Conservation (phyloP, 2,113 vertebrate genomes). For the Embiotoca jacksoni region DNA sequence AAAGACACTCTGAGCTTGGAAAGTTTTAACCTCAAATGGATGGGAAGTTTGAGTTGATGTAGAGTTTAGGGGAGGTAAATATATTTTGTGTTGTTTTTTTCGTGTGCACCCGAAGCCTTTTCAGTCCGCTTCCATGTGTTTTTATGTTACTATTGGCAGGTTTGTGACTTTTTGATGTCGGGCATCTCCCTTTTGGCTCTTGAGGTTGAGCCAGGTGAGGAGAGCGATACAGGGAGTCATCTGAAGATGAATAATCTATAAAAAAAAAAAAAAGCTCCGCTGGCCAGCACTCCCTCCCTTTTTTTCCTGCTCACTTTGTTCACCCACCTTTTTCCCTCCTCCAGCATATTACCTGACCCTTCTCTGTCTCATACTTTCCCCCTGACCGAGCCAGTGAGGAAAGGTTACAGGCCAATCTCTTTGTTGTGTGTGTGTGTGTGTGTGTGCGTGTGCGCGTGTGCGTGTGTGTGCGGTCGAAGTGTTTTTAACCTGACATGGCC, state of each 20-base stretch:
- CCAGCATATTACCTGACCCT: constrained; percentile 12
- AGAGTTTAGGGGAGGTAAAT: background rate
- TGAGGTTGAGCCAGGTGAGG: constrained; percentile 1
- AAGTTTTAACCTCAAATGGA: background rate
- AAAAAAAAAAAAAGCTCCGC: constrained; percentile 55
- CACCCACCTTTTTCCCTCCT: background rate
- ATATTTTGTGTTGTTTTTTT: background rate
- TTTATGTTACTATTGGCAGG: constrained; percentile 3
- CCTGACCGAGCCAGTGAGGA: constrained; percentile 17
- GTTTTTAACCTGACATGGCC: constrained; percentile 24
- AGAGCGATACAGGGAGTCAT: constrained; percentile 28
- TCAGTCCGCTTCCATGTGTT: background rate
- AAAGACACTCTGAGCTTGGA: background rate
- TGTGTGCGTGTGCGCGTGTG: background rate
- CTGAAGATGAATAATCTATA: constrained; percentile 63
- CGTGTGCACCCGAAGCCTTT: background rate
- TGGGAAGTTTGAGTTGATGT: background rate
- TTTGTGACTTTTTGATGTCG: constrained; percentile 25
- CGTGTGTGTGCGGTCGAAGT: background rate
- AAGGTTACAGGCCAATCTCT: constrained; percentile 28
- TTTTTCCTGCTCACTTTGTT: constrained; percentile 17
- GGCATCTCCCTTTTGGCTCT: background rate
- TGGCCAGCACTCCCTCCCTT: constrained; percentile 29
- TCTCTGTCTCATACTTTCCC: constrained; percentile 3
- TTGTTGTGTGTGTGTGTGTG: background rate